Evolutionary conservation across 1,140 invertebrate species (phyloP).

Genomic region (Neodiprion virginianus): DNA sequence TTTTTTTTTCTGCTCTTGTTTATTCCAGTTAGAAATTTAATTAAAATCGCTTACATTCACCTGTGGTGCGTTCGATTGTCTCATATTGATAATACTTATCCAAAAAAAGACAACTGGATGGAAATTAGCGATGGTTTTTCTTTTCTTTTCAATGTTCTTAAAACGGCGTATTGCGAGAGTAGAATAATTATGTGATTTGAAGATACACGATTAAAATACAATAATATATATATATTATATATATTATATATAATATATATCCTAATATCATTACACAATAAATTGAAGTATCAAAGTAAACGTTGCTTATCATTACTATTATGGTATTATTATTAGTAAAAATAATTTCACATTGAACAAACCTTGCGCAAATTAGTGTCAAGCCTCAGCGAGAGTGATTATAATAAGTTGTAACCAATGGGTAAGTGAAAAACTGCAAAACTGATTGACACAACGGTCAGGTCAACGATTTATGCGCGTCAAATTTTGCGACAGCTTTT

Average conservation of each 20-base stretch:
- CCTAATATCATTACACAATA: not conserved
- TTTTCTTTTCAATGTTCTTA: no score
- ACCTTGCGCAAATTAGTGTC: no score
- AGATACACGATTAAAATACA: not conserved
- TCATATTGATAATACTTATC: not conserved
- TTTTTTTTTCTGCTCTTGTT: no score
- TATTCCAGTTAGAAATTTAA: not conserved
- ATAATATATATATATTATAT: not conserved
- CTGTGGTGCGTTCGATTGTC: not conserved
- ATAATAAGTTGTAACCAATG: constrained; percentile 32
- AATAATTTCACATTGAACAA: no score
- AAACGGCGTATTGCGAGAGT: not conserved
- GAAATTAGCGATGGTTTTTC: not conserved
- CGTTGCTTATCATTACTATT: not conserved
- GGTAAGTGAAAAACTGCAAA: no score
- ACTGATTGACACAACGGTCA: no score
- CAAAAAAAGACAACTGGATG: not conserved
- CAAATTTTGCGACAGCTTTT: no score
- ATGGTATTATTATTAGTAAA: no score
- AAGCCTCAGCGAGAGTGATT: no score
- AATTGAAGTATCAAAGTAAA: not conserved
- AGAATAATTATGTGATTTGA: not conserved
- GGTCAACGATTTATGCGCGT: no score
- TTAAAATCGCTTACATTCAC: not conserved
- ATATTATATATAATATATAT: not conserved